A percentile compares a stretch with the other conserved stretches of the same genome.
phyloP scores from a whole-genome alignment of 1,140 invertebrate genomes.

The Pseudomyrmex pallidus region DNA sequence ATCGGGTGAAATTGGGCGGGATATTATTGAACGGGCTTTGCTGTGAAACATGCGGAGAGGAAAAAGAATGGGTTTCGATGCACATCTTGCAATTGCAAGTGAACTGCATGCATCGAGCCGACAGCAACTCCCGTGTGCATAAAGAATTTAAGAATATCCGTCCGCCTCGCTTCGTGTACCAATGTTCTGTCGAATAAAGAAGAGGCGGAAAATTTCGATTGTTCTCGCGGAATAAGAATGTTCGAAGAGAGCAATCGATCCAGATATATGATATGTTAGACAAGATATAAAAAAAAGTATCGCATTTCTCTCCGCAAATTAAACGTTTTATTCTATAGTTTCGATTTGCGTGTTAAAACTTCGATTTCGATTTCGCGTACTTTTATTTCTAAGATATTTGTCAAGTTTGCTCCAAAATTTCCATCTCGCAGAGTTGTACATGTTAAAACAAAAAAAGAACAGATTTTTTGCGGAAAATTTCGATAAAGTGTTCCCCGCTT shows the following conservation, averaged over 20 bases:
- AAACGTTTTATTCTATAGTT: not conserved
- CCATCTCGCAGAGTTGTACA: not conserved
- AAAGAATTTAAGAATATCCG: slow-evolving; percentile 47
- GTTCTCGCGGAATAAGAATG: not conserved
- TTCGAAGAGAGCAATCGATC: not conserved
- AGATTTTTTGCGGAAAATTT: not conserved
- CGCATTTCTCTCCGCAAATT: not conserved
- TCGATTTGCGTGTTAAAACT: not conserved
- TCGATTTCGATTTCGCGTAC: not conserved
- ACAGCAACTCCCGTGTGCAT: not conserved
- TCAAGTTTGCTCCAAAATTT: not conserved
- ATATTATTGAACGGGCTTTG: slow-evolving; percentile 74
- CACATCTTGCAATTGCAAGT: slow-evolving; percentile 6
- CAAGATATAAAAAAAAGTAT: not conserved
- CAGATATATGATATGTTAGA: too few relatives aligned
- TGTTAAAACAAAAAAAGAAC: not conserved
- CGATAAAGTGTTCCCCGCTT: not conserved
- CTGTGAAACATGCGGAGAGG: not conserved
- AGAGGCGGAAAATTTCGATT: not conserved
- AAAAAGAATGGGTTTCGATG: not conserved
- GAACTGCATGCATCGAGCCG: slow-evolving; percentile 24
- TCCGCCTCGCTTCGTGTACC: not conserved
- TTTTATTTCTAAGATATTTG: not conserved
- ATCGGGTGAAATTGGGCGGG: slow-evolving; percentile 80
- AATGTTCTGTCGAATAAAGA: slow-evolving; percentile 14